Conservation (phyloP, 92 coral and sea anemone species). For the Zoanthus gigantus region DNA sequence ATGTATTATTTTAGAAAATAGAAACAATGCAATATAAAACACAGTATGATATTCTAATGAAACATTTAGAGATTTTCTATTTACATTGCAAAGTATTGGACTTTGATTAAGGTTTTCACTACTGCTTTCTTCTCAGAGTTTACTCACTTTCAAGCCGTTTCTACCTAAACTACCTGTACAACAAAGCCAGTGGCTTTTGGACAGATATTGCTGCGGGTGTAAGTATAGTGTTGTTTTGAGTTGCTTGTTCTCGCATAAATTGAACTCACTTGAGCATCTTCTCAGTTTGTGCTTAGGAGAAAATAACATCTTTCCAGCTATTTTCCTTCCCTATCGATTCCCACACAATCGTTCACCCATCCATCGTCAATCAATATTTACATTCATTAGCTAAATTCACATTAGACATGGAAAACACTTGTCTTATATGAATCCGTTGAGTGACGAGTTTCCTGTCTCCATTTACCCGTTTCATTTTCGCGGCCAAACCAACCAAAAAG, state of each 20-base stretch:
- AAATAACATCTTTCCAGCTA: no score
- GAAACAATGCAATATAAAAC: no score
- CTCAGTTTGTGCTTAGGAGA: no score
- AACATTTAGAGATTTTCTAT: not conserved
- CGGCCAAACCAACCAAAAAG: no score
- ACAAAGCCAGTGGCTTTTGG: constrained; percentile 60
- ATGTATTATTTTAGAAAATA: no score
- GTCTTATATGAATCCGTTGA: no score
- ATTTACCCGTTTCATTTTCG: no score
- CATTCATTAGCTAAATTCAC: no score
- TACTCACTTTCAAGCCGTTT: constrained; percentile 65
- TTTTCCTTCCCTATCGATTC: no score
- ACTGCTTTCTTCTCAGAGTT: constrained; percentile 47
- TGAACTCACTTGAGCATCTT: constrained; percentile 2
- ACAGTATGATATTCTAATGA: no score
- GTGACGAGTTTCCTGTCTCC: no score
- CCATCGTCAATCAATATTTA: not conserved
- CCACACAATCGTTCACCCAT: not conserved
- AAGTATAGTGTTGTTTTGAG: constrained; percentile 1
- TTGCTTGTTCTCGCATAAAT: not conserved
- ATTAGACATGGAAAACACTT: no score
- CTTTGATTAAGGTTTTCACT: not conserved
- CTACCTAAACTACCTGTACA: constrained; percentile 49
- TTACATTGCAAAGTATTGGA: not conserved
- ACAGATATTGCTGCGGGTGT: constrained; percentile 75